Percentiles rank a stretch among this genome's conserved stretches.
Evolutionary conservation across 2,113 vertebrate genomes (phyloP).

Genomic region (Oophaga pumilio): DNA sequence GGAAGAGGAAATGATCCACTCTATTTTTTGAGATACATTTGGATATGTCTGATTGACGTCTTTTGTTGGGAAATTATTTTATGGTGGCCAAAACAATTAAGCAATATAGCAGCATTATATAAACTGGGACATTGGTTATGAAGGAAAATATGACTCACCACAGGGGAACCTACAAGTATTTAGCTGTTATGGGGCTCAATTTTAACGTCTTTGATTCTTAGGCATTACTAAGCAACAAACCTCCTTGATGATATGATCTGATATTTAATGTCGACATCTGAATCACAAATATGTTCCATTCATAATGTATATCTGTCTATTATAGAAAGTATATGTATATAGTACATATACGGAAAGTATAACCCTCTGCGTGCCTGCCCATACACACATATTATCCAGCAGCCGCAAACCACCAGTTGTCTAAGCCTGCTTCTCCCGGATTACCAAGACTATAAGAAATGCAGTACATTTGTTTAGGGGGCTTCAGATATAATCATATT

Average conservation of each 20-base stretch:
- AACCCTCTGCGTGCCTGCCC: neutral
- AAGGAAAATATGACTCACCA: neutral
- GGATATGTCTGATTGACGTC: neutral
- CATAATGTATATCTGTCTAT: too few relatives aligned
- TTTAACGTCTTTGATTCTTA: neutral
- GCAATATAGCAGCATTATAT: neutral
- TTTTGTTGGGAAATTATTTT: neutral
- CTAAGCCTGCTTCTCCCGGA: conserved; percentile 9
- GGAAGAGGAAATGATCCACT: neutral
- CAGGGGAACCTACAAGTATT: neutral
- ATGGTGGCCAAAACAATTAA: too few relatives aligned
- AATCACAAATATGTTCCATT: neutral
- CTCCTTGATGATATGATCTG: neutral
- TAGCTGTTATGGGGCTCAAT: neutral
- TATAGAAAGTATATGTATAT: too few relatives aligned
- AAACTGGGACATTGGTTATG: neutral
- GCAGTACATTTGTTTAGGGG: conserved; percentile 15
- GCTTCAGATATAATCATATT: conserved; percentile 7
- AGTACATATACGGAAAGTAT: neutral
- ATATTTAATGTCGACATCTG: neutral
- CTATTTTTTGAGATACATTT: neutral
- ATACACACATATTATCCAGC: neutral
- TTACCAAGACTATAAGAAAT: conserved; percentile 4
- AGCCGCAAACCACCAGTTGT: neutral
- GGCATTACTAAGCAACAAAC: neutral